A percentile compares a stretch with the other conserved stretches of the same genome.
Evolutionary conservation across 2,888 invertebrate species (phyloP).

Genomic region (Nomada ferruginata): DNA sequence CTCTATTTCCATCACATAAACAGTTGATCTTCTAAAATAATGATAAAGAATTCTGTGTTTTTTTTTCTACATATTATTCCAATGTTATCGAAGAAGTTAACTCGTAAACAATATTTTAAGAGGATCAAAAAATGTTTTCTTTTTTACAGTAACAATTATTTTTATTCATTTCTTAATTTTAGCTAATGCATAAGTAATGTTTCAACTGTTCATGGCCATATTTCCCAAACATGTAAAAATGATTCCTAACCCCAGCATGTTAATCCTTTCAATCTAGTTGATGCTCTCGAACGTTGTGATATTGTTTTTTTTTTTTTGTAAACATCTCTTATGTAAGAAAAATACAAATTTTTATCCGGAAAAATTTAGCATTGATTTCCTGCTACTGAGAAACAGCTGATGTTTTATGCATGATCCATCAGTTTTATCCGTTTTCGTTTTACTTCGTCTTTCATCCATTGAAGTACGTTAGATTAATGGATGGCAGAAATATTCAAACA

Average conservation of each 20-base stretch:
- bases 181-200: too few species aligned
- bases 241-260: too few species aligned
- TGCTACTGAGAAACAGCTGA: constrained; percentile 9
- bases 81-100: not conserved
- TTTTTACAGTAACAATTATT: not conserved
- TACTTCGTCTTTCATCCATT: not conserved
- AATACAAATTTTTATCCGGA: not conserved
- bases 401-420: constrained; percentile 15
- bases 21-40: not conserved
- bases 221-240: too few species aligned
- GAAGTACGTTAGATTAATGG: constrained; percentile 10
- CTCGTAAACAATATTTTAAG: too few species aligned
- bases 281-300: not conserved
- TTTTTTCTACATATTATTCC: not conserved
- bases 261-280: too few species aligned
- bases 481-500: constrained; percentile 10
- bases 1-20: not conserved
- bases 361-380: constrained; percentile 21
- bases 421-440: not conserved
- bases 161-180: not conserved
- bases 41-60: not conserved
- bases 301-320: not conserved
- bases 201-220: too few species aligned
- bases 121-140: too few species aligned
- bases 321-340: not conserved